Evolutionary conservation across 1,140 invertebrate genomes (phyloP).

Genomic region (Steinernema feltiae): DNA sequence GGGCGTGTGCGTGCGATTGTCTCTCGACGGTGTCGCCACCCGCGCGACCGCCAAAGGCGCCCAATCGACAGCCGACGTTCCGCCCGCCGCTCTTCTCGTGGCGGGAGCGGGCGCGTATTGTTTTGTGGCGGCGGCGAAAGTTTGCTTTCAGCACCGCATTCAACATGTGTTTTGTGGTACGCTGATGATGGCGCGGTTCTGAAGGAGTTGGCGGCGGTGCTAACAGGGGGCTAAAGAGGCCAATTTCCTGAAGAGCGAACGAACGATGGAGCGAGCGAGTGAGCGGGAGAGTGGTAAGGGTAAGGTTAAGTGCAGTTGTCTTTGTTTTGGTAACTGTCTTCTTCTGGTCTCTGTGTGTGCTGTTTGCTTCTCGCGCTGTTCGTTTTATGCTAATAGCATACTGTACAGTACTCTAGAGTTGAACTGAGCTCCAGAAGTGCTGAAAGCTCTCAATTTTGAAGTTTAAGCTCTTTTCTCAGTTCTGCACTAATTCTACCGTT

Average conservation of each 20-base stretch:
- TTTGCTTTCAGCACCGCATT: too few species aligned
- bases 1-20: neutral
- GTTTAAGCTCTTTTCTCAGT: too few species aligned
- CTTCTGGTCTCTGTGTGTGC: too few species aligned
- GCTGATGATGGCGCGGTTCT: neutral
- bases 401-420: too few species aligned
- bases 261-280: neutral
- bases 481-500: too few species aligned
- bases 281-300: neutral
- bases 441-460: too few species aligned
- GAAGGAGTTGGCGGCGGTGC: neutral
- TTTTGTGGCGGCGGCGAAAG: neutral
- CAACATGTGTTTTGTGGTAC: neutral
- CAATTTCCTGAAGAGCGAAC: conserved; percentile 5
- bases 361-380: too few species aligned
- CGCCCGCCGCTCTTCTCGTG: too few species aligned
- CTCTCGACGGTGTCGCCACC: neutral
- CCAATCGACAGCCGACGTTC: neutral
- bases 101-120: neutral
- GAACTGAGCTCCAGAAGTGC: too few species aligned
- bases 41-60: neutral
- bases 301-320: neutral
- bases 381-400: too few species aligned
- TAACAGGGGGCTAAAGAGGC: neutral
- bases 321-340: neutral